phyloP scores from a whole-genome alignment of 2,888 invertebrate genomes.

The Melieria crassipennis region DNA sequence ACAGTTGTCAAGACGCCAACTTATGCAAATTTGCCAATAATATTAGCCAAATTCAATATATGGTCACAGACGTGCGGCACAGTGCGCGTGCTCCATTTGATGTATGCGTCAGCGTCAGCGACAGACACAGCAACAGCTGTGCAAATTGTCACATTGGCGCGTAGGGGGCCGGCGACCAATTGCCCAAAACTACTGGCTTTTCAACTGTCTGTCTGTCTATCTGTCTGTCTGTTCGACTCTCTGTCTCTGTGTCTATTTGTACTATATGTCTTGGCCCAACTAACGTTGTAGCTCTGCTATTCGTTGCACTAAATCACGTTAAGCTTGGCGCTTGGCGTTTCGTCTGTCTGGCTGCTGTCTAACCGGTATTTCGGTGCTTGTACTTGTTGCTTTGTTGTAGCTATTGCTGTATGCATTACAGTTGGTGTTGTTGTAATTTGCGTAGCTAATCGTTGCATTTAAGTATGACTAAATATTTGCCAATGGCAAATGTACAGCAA shows the following conservation, averaged over 20 bases:
- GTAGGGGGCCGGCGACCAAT: too few relatives aligned
- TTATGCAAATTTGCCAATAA: too few relatives aligned
- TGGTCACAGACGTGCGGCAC: too few relatives aligned
- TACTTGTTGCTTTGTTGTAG: neutral
- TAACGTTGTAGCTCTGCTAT: too few relatives aligned
- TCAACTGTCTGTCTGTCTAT: neutral
- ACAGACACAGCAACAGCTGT: too few relatives aligned
- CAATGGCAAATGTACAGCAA: neutral
- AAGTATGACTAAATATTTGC: slow-evolving; percentile 10
- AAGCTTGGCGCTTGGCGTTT: neutral
- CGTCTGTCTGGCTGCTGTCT: slow-evolving; percentile 38
- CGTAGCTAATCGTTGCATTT: slow-evolving; percentile 34
- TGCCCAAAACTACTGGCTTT: neutral
- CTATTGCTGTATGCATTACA: neutral
- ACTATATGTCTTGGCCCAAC: neutral
- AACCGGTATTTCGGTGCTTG: slow-evolving; percentile 39
- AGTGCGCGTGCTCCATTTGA: too few relatives aligned
- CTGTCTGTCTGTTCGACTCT: neutral
- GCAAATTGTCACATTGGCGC: too few relatives aligned
- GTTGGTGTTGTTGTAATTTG: slow-evolving; percentile 4
- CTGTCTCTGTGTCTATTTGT: neutral
- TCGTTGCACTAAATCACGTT: neutral
- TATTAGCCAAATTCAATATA: too few relatives aligned
- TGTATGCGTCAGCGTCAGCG: too few relatives aligned
- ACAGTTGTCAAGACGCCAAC: too few relatives aligned